phyloP scores from a whole-genome alignment of 2,113 vertebrate genomes.

The Aspidoscelis tigris region DNA sequence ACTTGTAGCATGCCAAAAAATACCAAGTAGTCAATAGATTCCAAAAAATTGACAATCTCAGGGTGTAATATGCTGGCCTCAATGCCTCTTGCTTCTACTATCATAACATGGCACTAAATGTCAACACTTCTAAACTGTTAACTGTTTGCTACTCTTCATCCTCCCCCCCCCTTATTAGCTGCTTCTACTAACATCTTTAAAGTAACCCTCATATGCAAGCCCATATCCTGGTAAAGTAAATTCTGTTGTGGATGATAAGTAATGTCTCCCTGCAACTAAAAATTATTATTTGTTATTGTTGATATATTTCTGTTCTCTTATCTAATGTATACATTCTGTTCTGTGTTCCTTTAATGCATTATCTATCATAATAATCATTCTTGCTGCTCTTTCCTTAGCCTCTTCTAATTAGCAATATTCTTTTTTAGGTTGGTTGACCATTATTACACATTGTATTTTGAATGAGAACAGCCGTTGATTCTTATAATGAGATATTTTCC shows the following conservation, averaged over 20 bases:
- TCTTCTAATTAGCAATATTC: constrained; percentile 36
- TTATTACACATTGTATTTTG: constrained; percentile 36
- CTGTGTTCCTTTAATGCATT: background rate
- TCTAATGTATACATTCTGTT: background rate
- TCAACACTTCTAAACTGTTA: background rate
- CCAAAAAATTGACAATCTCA: too few relatives aligned
- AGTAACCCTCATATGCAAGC: background rate
- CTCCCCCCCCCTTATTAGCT: background rate
- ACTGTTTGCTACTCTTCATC: background rate
- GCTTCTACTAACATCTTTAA: background rate
- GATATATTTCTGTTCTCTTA: background rate
- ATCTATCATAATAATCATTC: constrained; percentile 8
- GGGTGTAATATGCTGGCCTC: too few relatives aligned
- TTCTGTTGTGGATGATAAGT: background rate
- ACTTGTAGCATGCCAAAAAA: too few relatives aligned
- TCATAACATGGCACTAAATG: background rate
- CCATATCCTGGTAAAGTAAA: background rate
- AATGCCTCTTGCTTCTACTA: background rate
- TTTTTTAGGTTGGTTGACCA: constrained; percentile 12
- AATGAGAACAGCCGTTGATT: constrained; percentile 23
- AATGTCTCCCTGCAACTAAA: background rate
- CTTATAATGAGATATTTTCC: constrained; percentile 24
- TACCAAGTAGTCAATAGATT: too few relatives aligned
- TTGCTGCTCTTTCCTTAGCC: constrained; percentile 23
- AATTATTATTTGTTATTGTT: background rate